Base-by-base conservation (phyloP, 2,797 vertebrate species). In the Amniataba percoides region DNA sequence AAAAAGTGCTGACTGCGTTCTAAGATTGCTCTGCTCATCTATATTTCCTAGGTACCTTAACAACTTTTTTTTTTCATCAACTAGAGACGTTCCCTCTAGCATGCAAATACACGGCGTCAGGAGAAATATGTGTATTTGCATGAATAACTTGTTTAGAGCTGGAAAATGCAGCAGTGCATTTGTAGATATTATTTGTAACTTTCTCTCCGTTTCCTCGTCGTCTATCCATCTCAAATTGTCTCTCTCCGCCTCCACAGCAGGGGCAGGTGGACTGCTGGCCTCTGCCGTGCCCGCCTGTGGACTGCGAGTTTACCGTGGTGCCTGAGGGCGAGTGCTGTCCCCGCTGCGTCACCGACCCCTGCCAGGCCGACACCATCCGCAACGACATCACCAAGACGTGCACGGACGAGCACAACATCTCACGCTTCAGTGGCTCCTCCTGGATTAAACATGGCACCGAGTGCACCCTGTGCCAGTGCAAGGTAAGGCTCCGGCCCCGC, bases 201-300 rank as follows among this genome's bases (percentile, higher is more conserved):
- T 5, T 55, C 13, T 46, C 15, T 45, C 13, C 15, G 40, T 52
- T 25, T 63, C 62, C 18, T 34, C 21, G 18, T 52, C n/a, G 0
- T 5, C 88, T 74, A 15, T 70, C 43, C 6, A 0, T 68, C 73
- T 66, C n/a, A 59, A 62, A 71, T 45, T 18, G 56, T 83, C 16
- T 77, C 46, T 0, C 86, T 52, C 52, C 6, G 0, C 27, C 25
- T 36, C 51, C 70, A 2, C 90, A 99, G 98, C 97, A 98, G 94
- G 97, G 98, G 2, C 97, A 99, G 92, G 97, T 99, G 83, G 98
- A 99, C 91, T 99, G 98, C 89, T 99, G 98, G 98, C 97, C 98
- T 14, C 93, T 99, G 92, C 95, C 96, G 0, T 99, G 98, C 92
- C 98, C 97, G 0, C 97, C 97, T 7, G 94, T 95, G 56, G 97